These are phyloP conservation scores for Phainopepla nitens DNA, from an alignment of 2,113 vertebrate genomes.

Conservation along the genomic window DNA sequence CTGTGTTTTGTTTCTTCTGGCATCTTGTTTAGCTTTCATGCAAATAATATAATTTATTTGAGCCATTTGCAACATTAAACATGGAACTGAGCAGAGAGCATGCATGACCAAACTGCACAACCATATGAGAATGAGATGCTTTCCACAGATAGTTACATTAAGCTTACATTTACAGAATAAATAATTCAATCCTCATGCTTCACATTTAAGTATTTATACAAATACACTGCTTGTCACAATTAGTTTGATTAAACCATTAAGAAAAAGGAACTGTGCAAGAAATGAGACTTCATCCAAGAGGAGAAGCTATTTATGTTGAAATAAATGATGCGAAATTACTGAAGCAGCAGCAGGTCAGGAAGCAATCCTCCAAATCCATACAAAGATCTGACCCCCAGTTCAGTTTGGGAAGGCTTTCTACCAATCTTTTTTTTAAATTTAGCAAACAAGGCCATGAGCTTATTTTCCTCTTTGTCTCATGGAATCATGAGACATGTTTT, in stretches of 20 bases:
- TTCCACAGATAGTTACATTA: conserved; percentile 55
- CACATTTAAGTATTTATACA: conserved; percentile 68
- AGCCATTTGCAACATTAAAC: background rate
- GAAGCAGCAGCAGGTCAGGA: background rate
- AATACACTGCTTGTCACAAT: conserved; percentile 50
- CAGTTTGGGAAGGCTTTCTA: background rate
- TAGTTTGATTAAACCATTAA: conserved; percentile 60
- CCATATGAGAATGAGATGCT: background rate
- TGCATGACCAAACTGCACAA: background rate
- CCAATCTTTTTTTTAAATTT: background rate
- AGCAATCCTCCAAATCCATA: background rate
- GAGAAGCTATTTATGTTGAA: conserved; percentile 14
- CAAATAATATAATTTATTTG: background rate
- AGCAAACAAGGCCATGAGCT: background rate
- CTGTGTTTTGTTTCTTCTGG: background rate
- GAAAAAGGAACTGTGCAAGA: conserved; percentile 21
- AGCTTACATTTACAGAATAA: conserved; percentile 47
- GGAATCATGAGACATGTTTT: background rate
- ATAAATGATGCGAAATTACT: conserved; percentile 5
- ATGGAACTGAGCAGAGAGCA: background rate
- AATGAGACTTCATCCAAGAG: conserved; percentile 30
- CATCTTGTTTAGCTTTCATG: background rate
- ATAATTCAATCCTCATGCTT: conserved; percentile 47
- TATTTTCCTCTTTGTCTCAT: background rate
- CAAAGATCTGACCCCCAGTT: background rate